phyloP scores from a whole-genome alignment of 2,797 vertebrate genomes.

The Gadopsis marmoratus region DNA sequence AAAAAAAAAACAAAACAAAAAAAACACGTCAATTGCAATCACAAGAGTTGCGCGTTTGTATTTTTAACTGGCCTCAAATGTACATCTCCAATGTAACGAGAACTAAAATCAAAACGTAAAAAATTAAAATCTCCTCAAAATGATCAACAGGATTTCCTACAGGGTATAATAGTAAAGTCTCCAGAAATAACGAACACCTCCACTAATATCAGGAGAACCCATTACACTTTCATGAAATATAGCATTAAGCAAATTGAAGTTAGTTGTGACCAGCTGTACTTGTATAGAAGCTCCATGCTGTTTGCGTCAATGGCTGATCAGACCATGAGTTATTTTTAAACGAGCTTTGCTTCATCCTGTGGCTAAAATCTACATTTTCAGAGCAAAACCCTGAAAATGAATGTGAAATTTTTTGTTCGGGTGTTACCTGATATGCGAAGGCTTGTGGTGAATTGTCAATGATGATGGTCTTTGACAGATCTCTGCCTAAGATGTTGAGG shows the following conservation, averaged over 20 bases:
- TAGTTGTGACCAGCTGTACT: background rate
- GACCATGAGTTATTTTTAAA: background rate
- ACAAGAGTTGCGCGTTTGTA: background rate
- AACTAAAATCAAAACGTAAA: background rate
- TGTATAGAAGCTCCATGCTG: background rate
- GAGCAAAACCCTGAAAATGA: background rate
- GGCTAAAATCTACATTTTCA: background rate
- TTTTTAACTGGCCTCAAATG: background rate
- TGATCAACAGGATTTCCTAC: background rate
- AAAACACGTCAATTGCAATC: background rate
- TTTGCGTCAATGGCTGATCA: background rate
- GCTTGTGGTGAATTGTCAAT: slow-evolving; percentile 99
- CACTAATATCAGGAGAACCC: background rate
- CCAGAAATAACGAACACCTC: background rate
- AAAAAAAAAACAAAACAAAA: too few relatives aligned
- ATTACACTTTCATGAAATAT: background rate
- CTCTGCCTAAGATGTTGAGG: slow-evolving; percentile 97
- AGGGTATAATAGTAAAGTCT: accelerated
- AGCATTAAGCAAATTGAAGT: background rate
- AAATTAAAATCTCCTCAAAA: background rate
- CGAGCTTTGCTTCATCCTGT: background rate
- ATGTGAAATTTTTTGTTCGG: background rate
- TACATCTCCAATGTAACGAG: background rate
- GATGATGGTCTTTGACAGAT: slow-evolving; percentile 99
- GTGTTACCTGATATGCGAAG: slow-evolving; percentile 97